Percentiles rank a stretch among this genome's conserved stretches.
Evolutionary conservation across 2,888 invertebrate genomes (phyloP).

Genomic region (Hoplodrina blanda): DNA sequence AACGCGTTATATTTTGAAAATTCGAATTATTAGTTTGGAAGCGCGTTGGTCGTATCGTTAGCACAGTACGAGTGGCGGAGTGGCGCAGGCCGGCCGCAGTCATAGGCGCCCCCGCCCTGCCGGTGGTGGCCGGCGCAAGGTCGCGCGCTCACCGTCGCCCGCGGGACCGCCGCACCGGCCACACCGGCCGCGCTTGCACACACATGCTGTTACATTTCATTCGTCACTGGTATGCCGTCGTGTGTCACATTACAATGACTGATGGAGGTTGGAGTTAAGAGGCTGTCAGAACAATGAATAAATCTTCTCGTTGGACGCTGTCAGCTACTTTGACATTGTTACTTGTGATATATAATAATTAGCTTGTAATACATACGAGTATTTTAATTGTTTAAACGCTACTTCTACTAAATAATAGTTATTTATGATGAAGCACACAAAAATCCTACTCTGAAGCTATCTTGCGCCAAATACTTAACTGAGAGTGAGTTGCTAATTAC

Average conservation of each 20-base stretch:
- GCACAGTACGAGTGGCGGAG: constrained; percentile 83
- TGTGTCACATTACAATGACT: constrained; percentile 61
- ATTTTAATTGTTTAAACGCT: constrained; percentile 13
- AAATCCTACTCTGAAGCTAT: too few relatives aligned
- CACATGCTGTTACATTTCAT: constrained; percentile 68
- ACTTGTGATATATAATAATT: constrained; percentile 19
- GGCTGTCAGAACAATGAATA: constrained; percentile 56
- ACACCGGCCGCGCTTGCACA: constrained; percentile 46
- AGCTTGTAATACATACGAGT: constrained; percentile 25
- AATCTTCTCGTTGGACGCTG: constrained; percentile 49
- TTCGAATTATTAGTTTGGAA: constrained; percentile 67
- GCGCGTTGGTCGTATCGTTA: constrained; percentile 84
- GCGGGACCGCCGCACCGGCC: constrained; percentile 53
- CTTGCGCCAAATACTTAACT: too few relatives aligned
- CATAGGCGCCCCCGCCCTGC: constrained; percentile 87
- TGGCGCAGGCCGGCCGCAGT: constrained; percentile 72
- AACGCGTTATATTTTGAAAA: constrained; percentile 72
- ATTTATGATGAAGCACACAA: too few relatives aligned
- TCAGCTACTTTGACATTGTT: constrained; percentile 46
- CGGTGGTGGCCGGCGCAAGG: constrained; percentile 76
- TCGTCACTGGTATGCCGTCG: constrained; percentile 59
- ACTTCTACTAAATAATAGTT: constrained; percentile 5
- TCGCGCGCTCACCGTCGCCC: constrained; percentile 80
- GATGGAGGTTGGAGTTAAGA: constrained; percentile 60
- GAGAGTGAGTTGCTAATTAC: too few relatives aligned